Evolutionary conservation across 2,113 vertebrate genomes (phyloP).

Genomic region (Rhinoderma darwinii): DNA sequence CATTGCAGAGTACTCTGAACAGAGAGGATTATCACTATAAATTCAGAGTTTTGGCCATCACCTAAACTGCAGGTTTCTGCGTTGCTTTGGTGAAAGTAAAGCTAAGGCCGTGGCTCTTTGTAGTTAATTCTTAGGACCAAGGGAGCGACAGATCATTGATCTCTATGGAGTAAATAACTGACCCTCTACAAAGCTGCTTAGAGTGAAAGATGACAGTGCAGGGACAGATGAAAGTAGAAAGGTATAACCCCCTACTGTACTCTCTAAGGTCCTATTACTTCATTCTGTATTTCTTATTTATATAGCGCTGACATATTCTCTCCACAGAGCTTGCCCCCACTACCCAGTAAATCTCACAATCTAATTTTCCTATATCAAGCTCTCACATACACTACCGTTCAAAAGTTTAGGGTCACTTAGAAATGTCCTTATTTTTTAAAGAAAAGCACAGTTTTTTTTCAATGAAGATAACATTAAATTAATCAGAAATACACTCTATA

Average conservation of each 20-base stretch:
- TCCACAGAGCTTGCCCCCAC: no score
- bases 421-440: no score
- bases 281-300: no score
- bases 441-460: no score
- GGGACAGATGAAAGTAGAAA: neutral
- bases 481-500: no score
- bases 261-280: neutral
- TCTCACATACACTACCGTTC: no score
- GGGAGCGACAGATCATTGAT: neutral
- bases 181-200: neutral
- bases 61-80: neutral
- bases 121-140: neutral
- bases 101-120: neutral
- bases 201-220: neutral
- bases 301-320: no score
- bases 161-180: neutral
- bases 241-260: neutral
- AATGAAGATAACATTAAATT: no score
- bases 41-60: neutral
- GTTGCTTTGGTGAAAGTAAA: neutral
- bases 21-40: neutral
- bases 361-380: no score
- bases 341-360: no score
- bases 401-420: no score
- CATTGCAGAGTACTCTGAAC: neutral